Conservation (phyloP, 2,797 vertebrate species). For the Heteromormyrus szaboi region DNA sequence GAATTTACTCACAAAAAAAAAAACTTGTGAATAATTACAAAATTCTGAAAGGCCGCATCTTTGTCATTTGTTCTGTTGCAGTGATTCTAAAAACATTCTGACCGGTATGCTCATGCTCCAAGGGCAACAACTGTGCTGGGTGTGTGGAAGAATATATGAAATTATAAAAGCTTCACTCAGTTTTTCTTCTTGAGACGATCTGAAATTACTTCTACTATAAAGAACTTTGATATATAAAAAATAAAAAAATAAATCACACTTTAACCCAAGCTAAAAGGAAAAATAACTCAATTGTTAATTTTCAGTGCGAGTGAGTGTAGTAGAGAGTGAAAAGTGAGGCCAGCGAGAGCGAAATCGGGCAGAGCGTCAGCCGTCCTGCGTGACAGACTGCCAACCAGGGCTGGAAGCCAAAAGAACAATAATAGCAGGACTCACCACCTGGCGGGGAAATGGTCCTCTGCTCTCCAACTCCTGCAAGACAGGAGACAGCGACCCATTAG, state of each 20-base stretch:
- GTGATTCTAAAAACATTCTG: not conserved
- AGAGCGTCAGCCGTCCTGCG: conserved; percentile 11
- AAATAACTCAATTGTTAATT: not conserved
- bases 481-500: not conserved
- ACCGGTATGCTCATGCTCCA: not conserved
- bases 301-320: not conserved
- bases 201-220: not conserved
- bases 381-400: conserved; percentile 23
- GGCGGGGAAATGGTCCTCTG: conserved; percentile 24
- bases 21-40: conserved; percentile 10
- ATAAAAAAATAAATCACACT: not conserved
- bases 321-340: not conserved
- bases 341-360: not conserved
- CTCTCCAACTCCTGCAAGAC: conserved; percentile 23
- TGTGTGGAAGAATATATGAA: not conserved
- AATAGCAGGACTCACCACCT: conserved; percentile 31
- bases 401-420: conserved; percentile 25
- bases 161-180: not conserved
- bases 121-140: not conserved
- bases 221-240: not conserved
- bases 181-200: not conserved
- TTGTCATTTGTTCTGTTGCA: not conserved
- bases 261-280: not conserved
- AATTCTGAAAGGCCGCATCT: not conserved
- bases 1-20: not conserved